These are phyloP conservation scores for Caenorhabditis briggsae DNA, from an alignment of 1,140 invertebrate species.

Conservation along the genomic window DNA sequence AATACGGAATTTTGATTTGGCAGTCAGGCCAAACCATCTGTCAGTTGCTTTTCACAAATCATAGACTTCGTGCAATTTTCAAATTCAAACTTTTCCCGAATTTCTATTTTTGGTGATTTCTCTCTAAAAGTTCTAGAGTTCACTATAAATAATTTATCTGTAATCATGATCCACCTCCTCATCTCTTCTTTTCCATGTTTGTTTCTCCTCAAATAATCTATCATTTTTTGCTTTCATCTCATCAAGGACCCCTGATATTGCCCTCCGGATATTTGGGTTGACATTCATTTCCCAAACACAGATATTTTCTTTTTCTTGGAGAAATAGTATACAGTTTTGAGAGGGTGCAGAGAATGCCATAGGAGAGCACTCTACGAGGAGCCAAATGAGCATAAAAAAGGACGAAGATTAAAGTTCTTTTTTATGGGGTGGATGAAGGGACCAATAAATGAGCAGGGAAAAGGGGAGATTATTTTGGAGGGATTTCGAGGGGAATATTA, in stretches of 20 bases:
- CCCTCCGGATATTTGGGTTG: slow-evolving; percentile 53
- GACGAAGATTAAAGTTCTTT: slow-evolving; percentile 40
- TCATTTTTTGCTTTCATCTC: slow-evolving; percentile 18
- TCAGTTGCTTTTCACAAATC: too few species aligned
- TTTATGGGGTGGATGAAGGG: neutral
- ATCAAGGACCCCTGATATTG: neutral
- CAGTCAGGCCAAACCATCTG: too few species aligned
- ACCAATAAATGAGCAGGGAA: neutral
- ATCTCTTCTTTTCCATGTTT: neutral
- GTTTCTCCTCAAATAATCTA: slow-evolving; percentile 15
- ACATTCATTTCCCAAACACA: slow-evolving; percentile 3
- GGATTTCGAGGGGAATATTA: neutral
- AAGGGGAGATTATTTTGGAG: neutral
- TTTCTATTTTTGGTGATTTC: neutral
- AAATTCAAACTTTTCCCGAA: neutral
- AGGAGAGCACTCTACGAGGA: slow-evolving; percentile 16
- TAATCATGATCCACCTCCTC: neutral
- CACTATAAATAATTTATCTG: slow-evolving; percentile 5
- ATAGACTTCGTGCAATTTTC: neutral
- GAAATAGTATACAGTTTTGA: slow-evolving; percentile 9
- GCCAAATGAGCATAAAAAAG: neutral
- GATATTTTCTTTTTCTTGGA: neutral
- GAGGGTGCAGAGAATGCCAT: neutral
- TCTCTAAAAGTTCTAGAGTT: slow-evolving; percentile 20
- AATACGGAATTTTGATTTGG: too few species aligned